Evolutionary conservation across 1,140 invertebrate genomes (phyloP), one percentile per base, ranked within the genome.

Genomic region (Metaphire vulgaris): DNA sequence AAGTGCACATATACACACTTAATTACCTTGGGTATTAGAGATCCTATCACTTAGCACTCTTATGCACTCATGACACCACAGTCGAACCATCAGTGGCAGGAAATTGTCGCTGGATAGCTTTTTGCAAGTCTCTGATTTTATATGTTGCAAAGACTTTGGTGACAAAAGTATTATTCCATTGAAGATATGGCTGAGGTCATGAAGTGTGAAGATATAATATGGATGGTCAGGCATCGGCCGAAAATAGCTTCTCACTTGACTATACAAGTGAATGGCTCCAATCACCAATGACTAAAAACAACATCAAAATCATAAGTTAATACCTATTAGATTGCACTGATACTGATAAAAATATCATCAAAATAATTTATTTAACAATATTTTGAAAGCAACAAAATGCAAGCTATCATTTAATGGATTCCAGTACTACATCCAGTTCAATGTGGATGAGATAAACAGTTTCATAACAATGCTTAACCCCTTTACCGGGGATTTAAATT

Each of bases 91-190:
- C 41, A 21, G 21, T 21, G 6, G 41, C 6, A 56, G 41, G 41
- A 56, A 56, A 6, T 21, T 12, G 41, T 56, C 41, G 41, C 6
- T 56, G 41, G 6, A 56, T 56, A 21, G 21, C 6, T 21, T 21
- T 56, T 56, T 56, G 41, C n/a, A n/a, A n/a, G 21, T 21, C 41
- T 56, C 41, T 56, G 41, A 12, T 56, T 56, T 56, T n/a, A n/a
- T n/a, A n/a, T n/a, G n/a, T n/a, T n/a, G n/a, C n/a, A 56, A 21
- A 12, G 82, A 82, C 64, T 83, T 79, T 66, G 85, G 84, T 2
- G 84, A 85, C 82, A 87, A 81, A 29, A 86, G 81, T 41, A 84
- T 75, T 12, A 86, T 81, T 26, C 85, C 85, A 31, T 86, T 81
- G 15, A 86, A 78, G 31, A 86, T 81, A 33, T 76, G 76, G 6